Evolutionary conservation across 2,797 vertebrate genomes (phyloP).

Genomic region (Catamblyrhynchus diadema): DNA sequence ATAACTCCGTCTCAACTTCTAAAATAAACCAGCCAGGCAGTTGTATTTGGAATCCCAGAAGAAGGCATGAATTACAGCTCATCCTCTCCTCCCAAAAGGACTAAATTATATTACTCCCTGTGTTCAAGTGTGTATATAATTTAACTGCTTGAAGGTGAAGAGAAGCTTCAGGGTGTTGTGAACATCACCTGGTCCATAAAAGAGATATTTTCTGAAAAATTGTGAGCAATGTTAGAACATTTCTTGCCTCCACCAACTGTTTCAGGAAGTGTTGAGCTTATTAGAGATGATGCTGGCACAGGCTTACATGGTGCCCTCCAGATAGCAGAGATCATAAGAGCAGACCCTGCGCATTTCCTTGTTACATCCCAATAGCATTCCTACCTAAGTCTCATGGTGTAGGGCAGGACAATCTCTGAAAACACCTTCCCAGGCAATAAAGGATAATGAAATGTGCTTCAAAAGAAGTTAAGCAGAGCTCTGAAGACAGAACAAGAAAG

Average conservation of each 20-base stretch:
- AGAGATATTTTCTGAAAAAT: background rate
- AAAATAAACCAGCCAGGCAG: background rate
- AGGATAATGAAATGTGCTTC: background rate
- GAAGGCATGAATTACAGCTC: background rate
- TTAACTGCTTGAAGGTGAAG: background rate
- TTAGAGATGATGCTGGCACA: background rate
- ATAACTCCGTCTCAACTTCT: background rate
- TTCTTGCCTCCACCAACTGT: background rate
- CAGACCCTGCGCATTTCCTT: background rate
- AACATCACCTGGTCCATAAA: background rate
- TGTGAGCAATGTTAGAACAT: background rate
- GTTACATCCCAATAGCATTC: background rate
- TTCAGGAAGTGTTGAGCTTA: background rate
- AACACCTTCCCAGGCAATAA: conserved; percentile 24
- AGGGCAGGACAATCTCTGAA: background rate
- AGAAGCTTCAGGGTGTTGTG: background rate
- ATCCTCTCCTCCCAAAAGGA: background rate
- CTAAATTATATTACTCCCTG: background rate
- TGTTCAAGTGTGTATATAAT: background rate
- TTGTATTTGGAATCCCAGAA: background rate
- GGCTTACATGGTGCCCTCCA: background rate
- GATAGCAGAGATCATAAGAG: background rate
- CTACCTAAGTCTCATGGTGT: background rate
- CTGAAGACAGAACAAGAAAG: background rate
- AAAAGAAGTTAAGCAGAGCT: conserved; percentile 37